phyloP scores from a whole-genome alignment of 1,140 invertebrate species.

The Trachymyrmex septentrionalis region DNA sequence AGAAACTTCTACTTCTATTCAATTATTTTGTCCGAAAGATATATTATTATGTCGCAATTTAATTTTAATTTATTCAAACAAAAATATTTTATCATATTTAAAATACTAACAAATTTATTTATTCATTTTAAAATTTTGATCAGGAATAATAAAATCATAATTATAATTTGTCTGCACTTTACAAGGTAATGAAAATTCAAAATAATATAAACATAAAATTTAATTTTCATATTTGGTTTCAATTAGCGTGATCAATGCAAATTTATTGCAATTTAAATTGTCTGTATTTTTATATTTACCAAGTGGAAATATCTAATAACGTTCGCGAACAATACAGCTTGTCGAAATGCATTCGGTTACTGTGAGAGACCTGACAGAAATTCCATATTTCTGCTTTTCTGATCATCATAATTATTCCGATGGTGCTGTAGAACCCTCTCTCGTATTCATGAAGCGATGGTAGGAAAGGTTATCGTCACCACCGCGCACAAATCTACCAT shows the following conservation, averaged over 20 bases:
- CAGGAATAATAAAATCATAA: neutral
- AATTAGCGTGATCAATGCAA: conserved; percentile 17
- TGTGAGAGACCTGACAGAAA: conserved; percentile 20
- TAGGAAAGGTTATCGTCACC: conserved; percentile 64
- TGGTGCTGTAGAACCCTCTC: conserved; percentile 35
- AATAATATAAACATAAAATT: conserved; percentile 19
- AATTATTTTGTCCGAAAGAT: neutral
- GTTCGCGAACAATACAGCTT: neutral
- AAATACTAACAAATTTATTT: neutral
- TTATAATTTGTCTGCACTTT: conserved; percentile 13
- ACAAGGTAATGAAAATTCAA: neutral
- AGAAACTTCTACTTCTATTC: neutral
- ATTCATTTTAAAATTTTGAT: neutral
- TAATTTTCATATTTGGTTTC: conserved; percentile 8
- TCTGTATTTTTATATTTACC: neutral
- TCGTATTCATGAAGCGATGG: conserved; percentile 46
- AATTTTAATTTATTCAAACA: conserved; percentile 18
- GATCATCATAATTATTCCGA: conserved; percentile 63
- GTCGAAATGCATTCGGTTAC: conserved; percentile 7
- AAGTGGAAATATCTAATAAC: conserved; percentile 40
- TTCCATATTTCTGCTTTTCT: conserved; percentile 39
- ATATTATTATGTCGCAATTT: neutral
- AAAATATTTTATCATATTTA: neutral
- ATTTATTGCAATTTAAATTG: neutral
- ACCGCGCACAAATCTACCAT: conserved; percentile 67